Evolutionary conservation across 2,888 invertebrate species (phyloP).

Genomic region (Drosophila limbata): DNA sequence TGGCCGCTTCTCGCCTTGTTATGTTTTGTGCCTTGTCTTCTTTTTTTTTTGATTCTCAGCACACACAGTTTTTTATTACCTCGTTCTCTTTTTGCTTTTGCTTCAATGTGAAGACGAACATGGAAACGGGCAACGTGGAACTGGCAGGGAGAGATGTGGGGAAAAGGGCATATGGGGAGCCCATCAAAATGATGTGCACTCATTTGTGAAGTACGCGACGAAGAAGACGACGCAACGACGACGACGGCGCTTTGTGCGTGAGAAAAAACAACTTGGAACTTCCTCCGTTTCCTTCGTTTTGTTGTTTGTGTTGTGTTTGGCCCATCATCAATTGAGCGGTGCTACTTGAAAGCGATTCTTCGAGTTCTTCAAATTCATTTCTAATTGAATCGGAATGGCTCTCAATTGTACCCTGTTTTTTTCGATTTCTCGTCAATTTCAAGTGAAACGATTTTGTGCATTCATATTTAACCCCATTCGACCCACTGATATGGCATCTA

Average conservation of each 20-base stretch:
- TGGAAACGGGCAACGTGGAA: neutral
- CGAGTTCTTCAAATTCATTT: constrained; percentile 68
- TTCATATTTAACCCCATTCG: constrained; percentile 20
- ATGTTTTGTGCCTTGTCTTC: constrained; percentile 54
- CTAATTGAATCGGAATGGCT: constrained; percentile 73
- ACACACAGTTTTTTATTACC: constrained; percentile 57
- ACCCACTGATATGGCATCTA: constrained; percentile 2
- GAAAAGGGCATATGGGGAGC: constrained; percentile 28
- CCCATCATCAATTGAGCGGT: constrained; percentile 38
- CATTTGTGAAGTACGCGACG: constrained; percentile 74
- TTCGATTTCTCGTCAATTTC: constrained; percentile 45
- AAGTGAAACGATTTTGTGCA: constrained; percentile 31
- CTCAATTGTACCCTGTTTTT: constrained; percentile 54
- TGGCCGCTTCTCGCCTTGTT: constrained; percentile 45
- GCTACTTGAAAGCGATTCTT: constrained; percentile 67
- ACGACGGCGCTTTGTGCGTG: constrained; percentile 59
- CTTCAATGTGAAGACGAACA: neutral
- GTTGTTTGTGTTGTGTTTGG: neutral
- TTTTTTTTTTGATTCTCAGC: constrained; percentile 37
- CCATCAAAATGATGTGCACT: constrained; percentile 73
- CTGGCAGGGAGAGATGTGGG: neutral
- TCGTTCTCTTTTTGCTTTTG: constrained; percentile 25
- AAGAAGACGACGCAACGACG: constrained; percentile 4
- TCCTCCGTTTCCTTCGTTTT: constrained; percentile 15
- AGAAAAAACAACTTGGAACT: constrained; percentile 55